Evolutionary conservation across 2,113 vertebrate species (phyloP), one percentile per base, ranked within the genome.

Genomic region (Brachypodius melanocephalos): DNA sequence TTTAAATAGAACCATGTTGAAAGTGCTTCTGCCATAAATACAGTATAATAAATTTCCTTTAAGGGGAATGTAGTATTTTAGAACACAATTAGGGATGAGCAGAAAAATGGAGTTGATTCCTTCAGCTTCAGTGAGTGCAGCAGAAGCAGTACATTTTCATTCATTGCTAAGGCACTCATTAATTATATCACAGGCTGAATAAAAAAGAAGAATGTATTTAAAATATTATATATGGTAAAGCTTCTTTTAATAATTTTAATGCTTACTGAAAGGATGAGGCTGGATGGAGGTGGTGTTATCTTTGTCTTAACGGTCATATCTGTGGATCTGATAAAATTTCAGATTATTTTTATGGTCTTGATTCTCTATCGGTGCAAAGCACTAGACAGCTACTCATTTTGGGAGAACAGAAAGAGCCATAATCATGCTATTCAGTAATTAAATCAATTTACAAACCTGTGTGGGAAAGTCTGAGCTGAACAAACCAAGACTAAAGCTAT

Each of bases 81-180:
- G 55, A 38, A 93, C 63, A 86, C 95, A 96, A 96, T 96, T 95
- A 90, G 63, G 51, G 82, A 93, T 94, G 91, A 95, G 72, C 48
- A 85, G 89, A 96, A 18, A 96, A 93, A 91, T 88, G 14, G 62
- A 93, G 65, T 74, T 80, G 91, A 93, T 96, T 95, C 75, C 63
- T 93, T 95, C 80, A 92, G 69, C 77, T 95, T 85, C 91, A 93
- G 25, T 83, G 74, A 88, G 20, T 90, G 51, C 31, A 59, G 71
- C 51, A 95, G 63, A 66, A 85, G 62, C n/a, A 55, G 74, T 80
- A 71, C 5, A 58, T 88, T 95, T 93, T 88, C 85, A 83, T 94
- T 95, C 85, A 73, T 71, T 2, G 10, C 46, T 85, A 88, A 67
- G 75, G 43, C 55, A 91, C 6, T 18, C 51, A 71, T 88, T 94